phyloP scores from a whole-genome alignment of 2,113 vertebrate genomes.

The Trinectes maculatus region DNA sequence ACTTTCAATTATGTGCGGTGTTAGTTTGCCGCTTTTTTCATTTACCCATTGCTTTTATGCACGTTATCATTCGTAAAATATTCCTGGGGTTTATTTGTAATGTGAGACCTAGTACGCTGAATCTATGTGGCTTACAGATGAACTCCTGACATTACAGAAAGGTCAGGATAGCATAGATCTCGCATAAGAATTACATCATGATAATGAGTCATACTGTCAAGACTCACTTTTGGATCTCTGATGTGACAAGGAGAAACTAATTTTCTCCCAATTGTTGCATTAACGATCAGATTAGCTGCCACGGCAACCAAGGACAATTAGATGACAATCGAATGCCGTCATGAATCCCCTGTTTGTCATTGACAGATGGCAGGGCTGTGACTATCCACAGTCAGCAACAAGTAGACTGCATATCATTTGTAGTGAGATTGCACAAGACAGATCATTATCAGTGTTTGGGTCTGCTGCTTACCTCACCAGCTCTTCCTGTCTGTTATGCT shows the following conservation, averaged over 20 bases:
- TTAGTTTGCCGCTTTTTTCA: slow-evolving; percentile 16
- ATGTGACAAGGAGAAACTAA: slow-evolving; percentile 46
- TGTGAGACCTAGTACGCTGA: slow-evolving; percentile 12
- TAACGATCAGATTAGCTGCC: slow-evolving; percentile 70
- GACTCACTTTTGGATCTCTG: neutral
- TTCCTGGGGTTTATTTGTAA: slow-evolving; percentile 41
- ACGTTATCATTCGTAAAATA: slow-evolving; percentile 36
- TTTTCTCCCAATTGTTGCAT: slow-evolving; percentile 62
- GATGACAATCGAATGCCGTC: slow-evolving; percentile 62
- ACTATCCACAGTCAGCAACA: slow-evolving; percentile 43
- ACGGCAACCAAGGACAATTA: slow-evolving; percentile 64
- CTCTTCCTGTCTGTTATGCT: slow-evolving; percentile 66
- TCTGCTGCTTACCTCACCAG: slow-evolving; percentile 54
- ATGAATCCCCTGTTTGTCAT: slow-evolving; percentile 52
- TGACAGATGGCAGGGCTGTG: slow-evolving; percentile 52
- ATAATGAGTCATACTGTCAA: slow-evolving; percentile 47
- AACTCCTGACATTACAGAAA: slow-evolving; percentile 35
- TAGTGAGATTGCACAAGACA: slow-evolving; percentile 47
- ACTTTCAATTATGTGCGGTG: neutral
- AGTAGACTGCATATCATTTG: slow-evolving; percentile 51
- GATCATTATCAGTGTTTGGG: slow-evolving; percentile 70
- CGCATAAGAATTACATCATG: slow-evolving; percentile 21
- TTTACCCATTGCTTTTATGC: slow-evolving; percentile 12
- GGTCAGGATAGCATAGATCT: slow-evolving; percentile 44
- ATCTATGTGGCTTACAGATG: slow-evolving; percentile 23